phyloP scores from a whole-genome alignment of 1,140 invertebrate genomes.

The Saccostrea echinata region DNA sequence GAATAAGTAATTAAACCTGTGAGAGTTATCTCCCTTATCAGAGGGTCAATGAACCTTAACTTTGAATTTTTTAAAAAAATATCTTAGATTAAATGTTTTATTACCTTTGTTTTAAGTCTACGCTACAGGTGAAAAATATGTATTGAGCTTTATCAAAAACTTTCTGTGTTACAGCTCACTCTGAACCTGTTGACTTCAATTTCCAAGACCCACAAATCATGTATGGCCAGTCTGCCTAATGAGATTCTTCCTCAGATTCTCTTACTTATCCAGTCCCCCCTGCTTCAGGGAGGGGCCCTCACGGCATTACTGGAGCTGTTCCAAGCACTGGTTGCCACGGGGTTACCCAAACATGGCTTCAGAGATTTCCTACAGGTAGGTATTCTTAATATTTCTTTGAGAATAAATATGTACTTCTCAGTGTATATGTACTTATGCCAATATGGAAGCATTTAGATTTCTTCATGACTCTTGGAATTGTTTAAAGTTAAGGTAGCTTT shows the following conservation, averaged over 20 bases:
- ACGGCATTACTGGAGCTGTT: slow-evolving; percentile 95
- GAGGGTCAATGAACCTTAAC: too few relatives aligned
- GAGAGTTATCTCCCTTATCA: too few relatives aligned
- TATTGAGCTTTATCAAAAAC: not conserved
- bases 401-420: too few relatives aligned
- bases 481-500: too few relatives aligned
- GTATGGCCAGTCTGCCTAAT: slow-evolving; percentile 78
- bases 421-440: too few relatives aligned
- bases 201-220: slow-evolving; percentile 79
- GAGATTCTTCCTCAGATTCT: slow-evolving; percentile 90
- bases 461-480: too few relatives aligned
- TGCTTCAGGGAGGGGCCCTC: slow-evolving; percentile 93
- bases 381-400: not conserved
- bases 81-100: too few relatives aligned
- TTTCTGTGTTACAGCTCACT: slow-evolving; percentile 81
- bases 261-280: slow-evolving; percentile 91
- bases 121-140: not conserved
- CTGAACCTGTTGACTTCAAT: slow-evolving; percentile 81
- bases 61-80: too few relatives aligned
- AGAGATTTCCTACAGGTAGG: slow-evolving; percentile 85
- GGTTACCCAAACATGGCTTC: slow-evolving; percentile 89
- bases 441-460: too few relatives aligned
- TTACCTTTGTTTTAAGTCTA: too few relatives aligned
- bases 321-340: slow-evolving; percentile 90
- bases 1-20: too few relatives aligned